Evolutionary conservation across 2,113 vertebrate genomes (phyloP).

Genomic region (Oplegnathus fasciatus): DNA sequence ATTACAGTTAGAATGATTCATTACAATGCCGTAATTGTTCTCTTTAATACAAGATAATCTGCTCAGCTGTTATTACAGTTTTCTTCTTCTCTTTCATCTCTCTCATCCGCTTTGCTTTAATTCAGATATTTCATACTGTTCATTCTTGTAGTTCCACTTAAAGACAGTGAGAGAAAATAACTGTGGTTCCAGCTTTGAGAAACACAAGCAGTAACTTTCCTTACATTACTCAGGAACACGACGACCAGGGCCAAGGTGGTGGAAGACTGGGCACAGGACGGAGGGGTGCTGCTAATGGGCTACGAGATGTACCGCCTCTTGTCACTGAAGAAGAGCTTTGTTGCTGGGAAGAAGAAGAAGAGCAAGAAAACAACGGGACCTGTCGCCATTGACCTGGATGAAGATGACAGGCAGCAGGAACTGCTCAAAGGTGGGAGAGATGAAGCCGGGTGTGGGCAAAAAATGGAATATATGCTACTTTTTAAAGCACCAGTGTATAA

Average conservation of each 20-base stretch:
- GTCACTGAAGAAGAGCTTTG: constrained; percentile 95
- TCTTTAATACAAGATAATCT: not conserved
- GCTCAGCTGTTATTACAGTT: not conserved
- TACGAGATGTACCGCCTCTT: constrained; percentile 99
- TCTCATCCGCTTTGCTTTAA: not conserved
- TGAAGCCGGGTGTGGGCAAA: rapidly evolving
- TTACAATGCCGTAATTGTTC: not conserved
- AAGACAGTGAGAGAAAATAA: not conserved
- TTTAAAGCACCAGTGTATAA: not conserved
- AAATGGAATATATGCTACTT: not conserved
- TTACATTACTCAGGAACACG: constrained; percentile 85
- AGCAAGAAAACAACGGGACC: constrained; percentile 91
- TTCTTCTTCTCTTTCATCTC: not conserved
- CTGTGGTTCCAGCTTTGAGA: not conserved
- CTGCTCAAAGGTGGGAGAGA: constrained; percentile 90
- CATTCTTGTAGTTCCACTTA: not conserved
- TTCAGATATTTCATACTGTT: not conserved
- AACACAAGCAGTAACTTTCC: not conserved
- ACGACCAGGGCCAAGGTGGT: constrained; percentile 93
- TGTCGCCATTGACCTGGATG: constrained; percentile 93
- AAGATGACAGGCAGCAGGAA: constrained; percentile 96
- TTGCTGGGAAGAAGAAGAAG: constrained; percentile 92
- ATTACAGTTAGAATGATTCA: not conserved
- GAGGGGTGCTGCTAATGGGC: constrained; percentile 96
- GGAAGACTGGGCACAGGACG: constrained; percentile 91